These are phyloP conservation scores for Yponomeuta malinellus DNA, from an alignment of 2,888 invertebrate genomes.

Conservation along the genomic window DNA sequence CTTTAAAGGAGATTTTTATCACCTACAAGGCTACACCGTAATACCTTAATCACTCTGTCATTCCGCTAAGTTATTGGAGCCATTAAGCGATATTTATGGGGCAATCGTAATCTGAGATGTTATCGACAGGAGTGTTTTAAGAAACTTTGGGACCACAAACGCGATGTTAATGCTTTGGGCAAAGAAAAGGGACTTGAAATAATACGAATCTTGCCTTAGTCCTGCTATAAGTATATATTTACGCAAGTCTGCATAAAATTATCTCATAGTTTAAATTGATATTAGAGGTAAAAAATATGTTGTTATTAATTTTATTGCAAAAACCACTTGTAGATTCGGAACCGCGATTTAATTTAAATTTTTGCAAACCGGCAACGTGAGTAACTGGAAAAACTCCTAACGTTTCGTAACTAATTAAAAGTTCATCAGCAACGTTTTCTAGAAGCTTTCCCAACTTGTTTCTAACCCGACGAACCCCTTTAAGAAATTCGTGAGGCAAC, in stretches of 20 bases:
- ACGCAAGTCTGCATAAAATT: too few species aligned
- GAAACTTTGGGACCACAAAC: conserved; percentile 4
- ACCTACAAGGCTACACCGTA: not conserved
- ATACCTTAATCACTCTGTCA: conserved; percentile 14
- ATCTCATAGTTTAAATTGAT: too few species aligned
- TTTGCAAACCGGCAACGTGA: not conserved
- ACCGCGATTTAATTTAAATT: not conserved
- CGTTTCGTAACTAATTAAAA: not conserved
- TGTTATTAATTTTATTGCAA: not conserved
- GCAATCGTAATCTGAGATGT: conserved; percentile 8
- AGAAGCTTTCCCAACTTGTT: not conserved
- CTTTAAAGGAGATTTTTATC: conserved; percentile 5
- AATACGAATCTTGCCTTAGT: not conserved
- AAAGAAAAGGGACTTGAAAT: not conserved
- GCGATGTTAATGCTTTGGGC: not conserved
- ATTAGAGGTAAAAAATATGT: not conserved
- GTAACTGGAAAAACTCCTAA: not conserved
- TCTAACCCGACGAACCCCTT: not conserved
- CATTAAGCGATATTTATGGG: conserved; percentile 12
- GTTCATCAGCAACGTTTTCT: not conserved
- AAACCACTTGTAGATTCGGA: not conserved
- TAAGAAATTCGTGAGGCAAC: not conserved
- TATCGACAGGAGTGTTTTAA: conserved; percentile 10
- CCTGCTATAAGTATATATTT: too few species aligned
- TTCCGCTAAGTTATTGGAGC: conserved; percentile 13